Evolutionary conservation across 2,113 vertebrate genomes (phyloP), one percentile per base, ranked within the genome.

Genomic region (Nerophis lumbriciformis): DNA sequence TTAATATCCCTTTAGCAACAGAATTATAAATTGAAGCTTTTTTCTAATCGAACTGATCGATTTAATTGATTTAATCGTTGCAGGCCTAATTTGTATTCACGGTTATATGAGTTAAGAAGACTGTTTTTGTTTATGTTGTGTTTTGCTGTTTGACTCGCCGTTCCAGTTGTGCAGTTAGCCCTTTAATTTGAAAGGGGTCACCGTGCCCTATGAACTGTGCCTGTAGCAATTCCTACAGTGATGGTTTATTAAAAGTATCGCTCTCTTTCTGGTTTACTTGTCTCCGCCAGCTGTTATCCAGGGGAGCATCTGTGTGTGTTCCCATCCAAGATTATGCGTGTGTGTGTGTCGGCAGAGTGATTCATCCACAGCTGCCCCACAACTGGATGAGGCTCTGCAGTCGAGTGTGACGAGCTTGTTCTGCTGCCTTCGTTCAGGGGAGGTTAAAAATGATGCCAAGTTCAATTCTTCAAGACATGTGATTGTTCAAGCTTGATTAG

Each of bases 341-440:
- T 56, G 52, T 60, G 59, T 44, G 61, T 48, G 64, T 53, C 36
- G 64, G 61, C 72, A 8, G 50, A 66, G 47, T 84, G 76, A 82
- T 73, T 81, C 76, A 79, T 81, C 71, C 70, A 74, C 81, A 83
- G 84, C 83, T 81, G 72, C 68, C 73, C 77, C 61, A 42, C 56
- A 63, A 77, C 68, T 5, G 15, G 37, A 71, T 71, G 62, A 58
- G 66, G 72, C 58, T 65, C 68, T 49, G 64, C 63, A 72, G 68
- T 57, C 38, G 3, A 53, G 73, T 65, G 63, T 6, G 63, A 61
- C 73, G 53, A 64, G 56, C 67, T 58, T 47, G 42, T 51, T 63
- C 55, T 74, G 74, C 67, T 1, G 53, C 70, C 61, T 69, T 63
- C 42, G 16, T 66, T 64, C 59, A 44, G 49, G 28, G 44, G 63